Percentiles rank a stretch among this genome's conserved stretches.
Evolutionary conservation across 2,888 invertebrate species (phyloP).

Genomic region (Chorisops tibialis): DNA sequence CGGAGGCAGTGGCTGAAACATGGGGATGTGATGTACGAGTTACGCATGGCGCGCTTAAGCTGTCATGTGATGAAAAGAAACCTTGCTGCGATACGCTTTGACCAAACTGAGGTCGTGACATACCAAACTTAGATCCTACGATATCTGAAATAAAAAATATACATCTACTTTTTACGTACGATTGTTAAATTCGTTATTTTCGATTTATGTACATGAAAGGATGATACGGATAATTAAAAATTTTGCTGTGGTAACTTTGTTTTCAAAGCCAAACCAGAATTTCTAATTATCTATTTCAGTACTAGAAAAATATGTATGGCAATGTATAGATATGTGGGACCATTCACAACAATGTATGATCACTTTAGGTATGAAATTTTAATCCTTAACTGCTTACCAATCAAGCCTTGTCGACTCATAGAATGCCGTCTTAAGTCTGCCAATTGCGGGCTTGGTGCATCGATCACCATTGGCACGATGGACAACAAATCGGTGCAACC

Average conservation of each 20-base stretch:
- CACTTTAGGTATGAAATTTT: background rate
- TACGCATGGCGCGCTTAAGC: slow-evolving; percentile 66
- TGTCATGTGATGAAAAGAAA: slow-evolving; percentile 71
- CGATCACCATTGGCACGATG: slow-evolving; percentile 23
- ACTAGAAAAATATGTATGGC: too few species aligned
- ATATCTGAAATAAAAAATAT: slow-evolving; percentile 56
- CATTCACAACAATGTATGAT: too few species aligned
- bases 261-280: too few species aligned
- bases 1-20: slow-evolving; percentile 64
- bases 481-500: slow-evolving; percentile 24
- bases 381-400: slow-evolving; percentile 29
- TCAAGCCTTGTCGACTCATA: slow-evolving; percentile 30
- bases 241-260: too few species aligned
- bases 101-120: slow-evolving; percentile 57
- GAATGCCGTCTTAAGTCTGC: slow-evolving; percentile 21
- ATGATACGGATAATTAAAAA: too few species aligned
- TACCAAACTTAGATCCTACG: slow-evolving; percentile 77
- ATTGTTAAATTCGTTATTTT: too few species aligned
- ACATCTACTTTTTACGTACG: background rate
- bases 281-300: too few species aligned
- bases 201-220: too few species aligned
- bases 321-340: too few species aligned
- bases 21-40: slow-evolving; percentile 58
- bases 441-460: slow-evolving; percentile 5
- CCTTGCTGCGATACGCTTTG: slow-evolving; percentile 58